Conservation (phyloP, 2,888 invertebrate genomes). For the Dasypolia templi region DNA sequence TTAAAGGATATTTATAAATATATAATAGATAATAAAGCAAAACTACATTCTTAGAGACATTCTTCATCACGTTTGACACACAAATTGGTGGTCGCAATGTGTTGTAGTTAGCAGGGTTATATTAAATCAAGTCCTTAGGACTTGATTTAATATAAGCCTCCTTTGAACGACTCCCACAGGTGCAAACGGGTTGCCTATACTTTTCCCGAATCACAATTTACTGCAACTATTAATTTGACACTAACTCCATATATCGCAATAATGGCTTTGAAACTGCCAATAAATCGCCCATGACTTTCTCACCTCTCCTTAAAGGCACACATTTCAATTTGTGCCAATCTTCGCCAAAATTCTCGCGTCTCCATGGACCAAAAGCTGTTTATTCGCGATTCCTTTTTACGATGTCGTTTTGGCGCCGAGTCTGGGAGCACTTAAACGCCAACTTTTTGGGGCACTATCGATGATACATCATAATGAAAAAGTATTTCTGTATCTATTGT, state of each 20-base stretch:
- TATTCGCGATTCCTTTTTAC: slow-evolving; percentile 42
- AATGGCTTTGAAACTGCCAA: slow-evolving; percentile 30
- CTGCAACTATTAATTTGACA: slow-evolving; percentile 32
- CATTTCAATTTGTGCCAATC: slow-evolving; percentile 41
- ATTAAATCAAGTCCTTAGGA: too few species aligned
- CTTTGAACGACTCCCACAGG: slow-evolving; percentile 35
- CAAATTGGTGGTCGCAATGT: neutral
- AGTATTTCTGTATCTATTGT: slow-evolving; percentile 38
- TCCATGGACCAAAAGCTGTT: slow-evolving; percentile 11
- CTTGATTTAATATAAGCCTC: slow-evolving; percentile 14
- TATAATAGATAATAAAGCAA: too few species aligned
- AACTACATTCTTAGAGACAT: too few species aligned
- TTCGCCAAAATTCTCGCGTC: neutral
- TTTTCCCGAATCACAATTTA: slow-evolving; percentile 24
- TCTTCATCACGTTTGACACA: too few species aligned
- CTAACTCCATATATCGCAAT: slow-evolving; percentile 21
- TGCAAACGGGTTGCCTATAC: neutral
- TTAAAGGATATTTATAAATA: too few species aligned
- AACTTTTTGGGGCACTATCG: slow-evolving; percentile 41
- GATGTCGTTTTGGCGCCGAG: slow-evolving; percentile 54
- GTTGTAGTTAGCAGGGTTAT: neutral
- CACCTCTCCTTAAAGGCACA: slow-evolving; percentile 29
- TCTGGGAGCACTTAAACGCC: slow-evolving; percentile 37
- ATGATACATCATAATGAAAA: slow-evolving; percentile 58
- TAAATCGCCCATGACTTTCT: slow-evolving; percentile 36